Evolutionary conservation across 2,888 invertebrate genomes (phyloP), one percentile per base, ranked within the genome.

Genomic region (Apamea epomidion): DNA sequence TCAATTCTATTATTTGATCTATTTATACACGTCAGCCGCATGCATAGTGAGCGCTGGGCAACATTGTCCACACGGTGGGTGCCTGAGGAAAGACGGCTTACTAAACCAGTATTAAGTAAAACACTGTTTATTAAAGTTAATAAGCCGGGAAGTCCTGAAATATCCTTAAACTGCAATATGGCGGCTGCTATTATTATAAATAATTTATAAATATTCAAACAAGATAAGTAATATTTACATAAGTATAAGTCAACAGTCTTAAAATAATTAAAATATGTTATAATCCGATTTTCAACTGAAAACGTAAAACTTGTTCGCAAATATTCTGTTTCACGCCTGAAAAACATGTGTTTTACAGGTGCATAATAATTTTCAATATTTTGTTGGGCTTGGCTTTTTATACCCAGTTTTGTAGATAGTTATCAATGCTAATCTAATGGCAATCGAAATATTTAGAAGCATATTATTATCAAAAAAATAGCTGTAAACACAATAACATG

Each of bases 361-460:
- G 12, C 6, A 12, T 58, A 2, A n/a, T 54, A 32, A 32, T 74
- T 67, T 37, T 14, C 21, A 37, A 37, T 37, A 58, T 32, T 48
- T 48, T 21, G 21, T 25, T 54, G 45, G 54, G 54, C n/a, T 78
- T 79, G 79, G 32, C 32, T 65, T 78, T 78, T 37, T 67, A 79
- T 25, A 65, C 29, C 54, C n/a, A n/a, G 32, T 58, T 67, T 54
- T 67, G 1, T 58, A 67, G 54, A 78, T 65, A 54, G 32, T n/a
- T 67, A 78, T 78, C 79, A n/a, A 48, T 16, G 14, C n/a, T 62
- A 62, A 77, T 77, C 62, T 37, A 62, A 62, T 16, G 21, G 21
- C n/a, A 67, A 67, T 78, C 16, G 54, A 79, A 45, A 32, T 65
- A 45, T 58, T 54, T 65, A 12, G 6, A 18, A 51, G 18, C 6